Percentiles rank a stretch among this genome's conserved stretches.
Evolutionary conservation across 1,140 invertebrate species (phyloP).

Genomic region (Alviniconcha marisindica): DNA sequence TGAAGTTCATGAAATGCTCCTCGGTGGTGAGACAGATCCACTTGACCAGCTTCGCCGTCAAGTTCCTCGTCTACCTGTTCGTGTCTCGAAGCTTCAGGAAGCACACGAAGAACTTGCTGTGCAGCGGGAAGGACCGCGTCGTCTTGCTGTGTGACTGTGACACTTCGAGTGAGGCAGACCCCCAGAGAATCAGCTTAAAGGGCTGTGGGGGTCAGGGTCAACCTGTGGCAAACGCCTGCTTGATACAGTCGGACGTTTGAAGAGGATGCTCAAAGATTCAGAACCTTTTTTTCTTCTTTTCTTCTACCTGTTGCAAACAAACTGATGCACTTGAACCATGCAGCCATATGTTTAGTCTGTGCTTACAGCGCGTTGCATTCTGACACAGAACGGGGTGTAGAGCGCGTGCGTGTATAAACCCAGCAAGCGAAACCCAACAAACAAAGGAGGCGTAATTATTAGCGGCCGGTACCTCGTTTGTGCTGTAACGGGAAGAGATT

Average conservation of each 20-base stretch:
- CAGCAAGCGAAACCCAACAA: too few species aligned
- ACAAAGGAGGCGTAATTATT: too few species aligned
- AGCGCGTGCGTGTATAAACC: too few species aligned
- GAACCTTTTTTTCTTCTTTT: too few species aligned
- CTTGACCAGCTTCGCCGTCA: slow-evolving; percentile 24
- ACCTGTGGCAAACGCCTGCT: neutral
- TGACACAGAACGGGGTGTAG: too few species aligned
- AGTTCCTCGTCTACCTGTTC: slow-evolving; percentile 17
- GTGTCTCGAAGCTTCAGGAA: neutral
- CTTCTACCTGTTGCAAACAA: too few species aligned
- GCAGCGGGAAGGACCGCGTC: neutral
- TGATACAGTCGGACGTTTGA: slow-evolving; percentile 10
- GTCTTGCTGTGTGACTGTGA: neutral
- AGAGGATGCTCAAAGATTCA: too few species aligned
- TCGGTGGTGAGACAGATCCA: neutral
- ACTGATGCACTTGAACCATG: too few species aligned
- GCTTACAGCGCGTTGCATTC: too few species aligned
- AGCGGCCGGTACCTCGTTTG: too few species aligned
- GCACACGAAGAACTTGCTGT: neutral
- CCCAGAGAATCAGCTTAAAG: slow-evolving; percentile 6
- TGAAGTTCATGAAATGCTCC: neutral
- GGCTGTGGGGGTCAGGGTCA: neutral
- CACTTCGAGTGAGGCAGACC: neutral
- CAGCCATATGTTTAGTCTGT: too few species aligned
- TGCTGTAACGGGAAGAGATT: too few species aligned